Conservation (phyloP, 92 coral and sea anemone species). For the Actinostola sp. region DNA sequence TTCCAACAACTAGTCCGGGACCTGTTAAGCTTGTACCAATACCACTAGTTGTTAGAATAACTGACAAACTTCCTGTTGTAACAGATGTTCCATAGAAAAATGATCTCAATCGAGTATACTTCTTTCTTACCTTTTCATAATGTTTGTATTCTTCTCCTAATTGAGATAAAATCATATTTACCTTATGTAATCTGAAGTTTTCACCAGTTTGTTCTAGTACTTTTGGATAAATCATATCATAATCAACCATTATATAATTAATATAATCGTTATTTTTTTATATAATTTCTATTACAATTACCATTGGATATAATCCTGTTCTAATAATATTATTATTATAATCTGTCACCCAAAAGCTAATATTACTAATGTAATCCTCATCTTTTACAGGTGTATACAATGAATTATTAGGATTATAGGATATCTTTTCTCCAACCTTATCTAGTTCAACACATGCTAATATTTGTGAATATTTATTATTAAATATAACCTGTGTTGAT, state of each 20-base stretch:
- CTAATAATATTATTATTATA: background rate
- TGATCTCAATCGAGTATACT: too few relatives aligned
- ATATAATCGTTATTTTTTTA: conserved; percentile 11
- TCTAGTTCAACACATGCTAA: background rate
- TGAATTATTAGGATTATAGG: background rate
- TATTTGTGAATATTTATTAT: background rate
- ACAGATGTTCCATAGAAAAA: too few relatives aligned
- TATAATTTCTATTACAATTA: conserved; percentile 18
- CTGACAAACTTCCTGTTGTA: too few relatives aligned
- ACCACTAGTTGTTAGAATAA: too few relatives aligned
- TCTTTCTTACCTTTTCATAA: too few relatives aligned
- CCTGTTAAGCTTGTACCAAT: too few relatives aligned
- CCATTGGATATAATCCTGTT: conserved; percentile 18
- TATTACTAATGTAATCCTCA: background rate
- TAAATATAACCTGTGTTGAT: background rate
- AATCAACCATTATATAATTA: conserved; percentile 30
- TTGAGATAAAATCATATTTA: background rate
- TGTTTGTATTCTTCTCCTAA: too few relatives aligned
- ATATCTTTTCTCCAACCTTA: background rate
- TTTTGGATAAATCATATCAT: conserved; percentile 34
- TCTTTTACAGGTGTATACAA: background rate
- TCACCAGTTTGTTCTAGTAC: conserved; percentile 16
- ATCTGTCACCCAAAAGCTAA: conserved; percentile 3
- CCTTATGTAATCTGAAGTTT: conserved; percentile 11
- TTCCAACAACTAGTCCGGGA: background rate